These are phyloP conservation scores for Notamacropus eugenii DNA, from an alignment of 2,797 vertebrate genomes.

Conservation along the genomic window DNA sequence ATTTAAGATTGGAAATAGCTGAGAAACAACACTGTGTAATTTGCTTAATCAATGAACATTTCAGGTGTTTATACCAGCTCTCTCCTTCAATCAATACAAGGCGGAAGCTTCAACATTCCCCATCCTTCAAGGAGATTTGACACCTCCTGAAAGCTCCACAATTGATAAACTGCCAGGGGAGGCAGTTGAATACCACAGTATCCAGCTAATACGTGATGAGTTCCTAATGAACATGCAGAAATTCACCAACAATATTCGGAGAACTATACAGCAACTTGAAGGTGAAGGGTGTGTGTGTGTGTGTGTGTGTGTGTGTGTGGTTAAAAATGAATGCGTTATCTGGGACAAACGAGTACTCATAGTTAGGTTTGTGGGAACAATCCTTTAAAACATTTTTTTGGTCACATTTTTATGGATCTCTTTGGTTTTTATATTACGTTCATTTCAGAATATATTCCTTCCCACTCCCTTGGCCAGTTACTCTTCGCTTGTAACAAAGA, in stretches of 20 bases:
- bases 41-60: neutral
- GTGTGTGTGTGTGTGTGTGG: too few species aligned
- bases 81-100: slow-evolving; percentile 86
- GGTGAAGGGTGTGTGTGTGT: slow-evolving; percentile 66
- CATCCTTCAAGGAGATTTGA: neutral
- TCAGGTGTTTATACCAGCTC: slow-evolving; percentile 87
- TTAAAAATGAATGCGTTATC: neutral
- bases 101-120: slow-evolving; percentile 46
- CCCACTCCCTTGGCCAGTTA: neutral
- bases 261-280: slow-evolving; percentile 86
- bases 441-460: neutral
- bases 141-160: neutral
- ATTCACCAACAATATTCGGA: slow-evolving; percentile 84
- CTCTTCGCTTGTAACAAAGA: neutral
- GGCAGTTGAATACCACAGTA: slow-evolving; percentile 67
- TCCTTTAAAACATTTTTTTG: neutral
- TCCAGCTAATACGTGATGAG: slow-evolving; percentile 83
- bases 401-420: neutral
- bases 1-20: fast-evolving
- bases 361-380: neutral
- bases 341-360: neutral
- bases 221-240: slow-evolving; percentile 88
- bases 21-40: fast-evolving
- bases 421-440: neutral
- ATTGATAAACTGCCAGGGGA: neutral